These are phyloP conservation scores for Meloe dianella DNA, from an alignment of 2,888 invertebrate genomes.

Conservation along the genomic window DNA sequence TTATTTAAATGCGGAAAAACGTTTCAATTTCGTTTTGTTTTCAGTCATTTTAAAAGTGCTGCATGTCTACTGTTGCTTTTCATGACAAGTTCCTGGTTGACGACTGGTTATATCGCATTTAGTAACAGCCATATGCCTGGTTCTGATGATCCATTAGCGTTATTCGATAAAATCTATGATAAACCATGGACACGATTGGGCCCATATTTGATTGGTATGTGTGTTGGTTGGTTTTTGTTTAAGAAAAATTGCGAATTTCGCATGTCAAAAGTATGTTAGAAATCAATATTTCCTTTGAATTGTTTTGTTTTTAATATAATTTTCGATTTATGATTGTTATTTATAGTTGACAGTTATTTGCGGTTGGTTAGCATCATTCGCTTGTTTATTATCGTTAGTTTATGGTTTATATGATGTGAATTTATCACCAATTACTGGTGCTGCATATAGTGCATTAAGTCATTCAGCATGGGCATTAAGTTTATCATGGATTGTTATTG, in stretches of 20 bases:
- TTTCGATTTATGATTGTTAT: conserved; percentile 10
- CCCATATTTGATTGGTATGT: conserved; percentile 85
- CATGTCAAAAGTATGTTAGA: conserved; percentile 69
- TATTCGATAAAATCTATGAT: conserved; percentile 89
- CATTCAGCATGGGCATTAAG: conserved; percentile 85
- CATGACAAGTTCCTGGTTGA: conserved; percentile 77
- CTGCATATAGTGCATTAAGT: conserved; percentile 80
- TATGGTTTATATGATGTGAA: conserved; percentile 79
- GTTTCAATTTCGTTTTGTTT: too few species aligned
- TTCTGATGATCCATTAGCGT: conserved; percentile 80
- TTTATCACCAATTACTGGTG: conserved; percentile 72
- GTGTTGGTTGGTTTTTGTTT: conserved; percentile 81
- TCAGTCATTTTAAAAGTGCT: conserved; percentile 79
- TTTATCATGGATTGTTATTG: conserved; percentile 82
- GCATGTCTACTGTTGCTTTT: conserved; percentile 70
- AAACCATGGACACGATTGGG: conserved; percentile 88
- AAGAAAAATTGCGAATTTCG: conserved; percentile 80
- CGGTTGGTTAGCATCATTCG: conserved; percentile 74
- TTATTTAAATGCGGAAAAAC: too few species aligned
- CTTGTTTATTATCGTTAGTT: conserved; percentile 73
- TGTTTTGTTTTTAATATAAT: conserved; percentile 7
- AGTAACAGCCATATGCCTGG: conserved; percentile 79
- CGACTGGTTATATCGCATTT: conserved; percentile 81
- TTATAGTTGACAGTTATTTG: conserved; percentile 68
- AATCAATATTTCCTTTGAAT: conserved; percentile 7